Conservation (phyloP, 2,113 vertebrate genomes). For the Condylura cristata region DNA sequence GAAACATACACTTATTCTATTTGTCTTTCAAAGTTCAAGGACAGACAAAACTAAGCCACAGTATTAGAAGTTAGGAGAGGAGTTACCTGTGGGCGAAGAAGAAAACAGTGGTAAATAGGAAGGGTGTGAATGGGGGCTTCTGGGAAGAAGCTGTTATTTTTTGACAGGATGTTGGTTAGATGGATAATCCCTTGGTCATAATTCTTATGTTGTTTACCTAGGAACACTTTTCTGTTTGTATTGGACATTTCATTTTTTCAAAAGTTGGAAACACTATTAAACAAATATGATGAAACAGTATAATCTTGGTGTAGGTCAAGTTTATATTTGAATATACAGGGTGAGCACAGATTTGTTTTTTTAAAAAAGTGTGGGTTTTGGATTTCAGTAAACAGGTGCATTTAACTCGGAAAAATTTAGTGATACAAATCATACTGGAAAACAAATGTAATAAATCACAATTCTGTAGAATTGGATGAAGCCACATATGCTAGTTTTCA, state of each 20-base stretch:
- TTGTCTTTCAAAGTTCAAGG: neutral
- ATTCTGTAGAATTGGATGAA: neutral
- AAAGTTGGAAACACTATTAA: neutral
- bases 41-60: neutral
- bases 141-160: neutral
- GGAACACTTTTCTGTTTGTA: neutral
- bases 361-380: slow-evolving; percentile 12
- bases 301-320: neutral
- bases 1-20: neutral
- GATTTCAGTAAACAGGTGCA: neutral
- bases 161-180: neutral
- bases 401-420: neutral
- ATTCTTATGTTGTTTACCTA: neutral
- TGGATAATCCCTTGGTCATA: neutral
- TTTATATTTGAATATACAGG: neutral
- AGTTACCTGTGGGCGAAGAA: neutral
- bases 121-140: neutral
- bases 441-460: slow-evolving; percentile 18
- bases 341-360: neutral
- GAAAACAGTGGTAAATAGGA: neutral
- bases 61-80: neutral
- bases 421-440: slow-evolving; percentile 20
- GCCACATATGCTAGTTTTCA: slow-evolving; percentile 49
- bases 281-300: neutral
- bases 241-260: neutral